Conservation (phyloP, 2,888 invertebrate species). For the Tipula helvola region DNA sequence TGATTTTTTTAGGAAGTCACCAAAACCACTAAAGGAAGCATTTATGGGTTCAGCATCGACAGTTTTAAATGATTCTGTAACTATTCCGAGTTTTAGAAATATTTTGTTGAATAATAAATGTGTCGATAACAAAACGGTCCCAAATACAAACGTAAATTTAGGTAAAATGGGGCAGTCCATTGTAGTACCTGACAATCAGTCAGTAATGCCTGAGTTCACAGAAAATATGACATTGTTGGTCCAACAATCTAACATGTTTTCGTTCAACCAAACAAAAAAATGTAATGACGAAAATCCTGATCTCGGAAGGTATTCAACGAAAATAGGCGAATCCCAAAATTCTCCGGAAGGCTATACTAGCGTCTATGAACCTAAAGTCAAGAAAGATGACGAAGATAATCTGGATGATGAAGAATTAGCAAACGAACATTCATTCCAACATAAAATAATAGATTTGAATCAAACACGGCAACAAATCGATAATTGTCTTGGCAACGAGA, state of each 20-base stretch:
- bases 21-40: background rate
- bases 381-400: background rate
- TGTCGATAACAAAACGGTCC: background rate
- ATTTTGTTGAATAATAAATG: background rate
- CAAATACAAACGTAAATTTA: background rate
- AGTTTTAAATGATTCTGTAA: background rate
- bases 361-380: background rate
- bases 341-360: background rate
- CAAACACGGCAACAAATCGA: slow-evolving; percentile 22
- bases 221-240: background rate
- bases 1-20: background rate
- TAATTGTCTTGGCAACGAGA: slow-evolving; percentile 21
- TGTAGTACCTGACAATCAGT: background rate
- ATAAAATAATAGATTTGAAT: slow-evolving; percentile 15
- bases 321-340: background rate
- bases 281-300: slow-evolving; percentile 27
- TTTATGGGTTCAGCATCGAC: background rate
- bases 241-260: background rate
- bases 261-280: slow-evolving; percentile 23
- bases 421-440: slow-evolving; percentile 10
- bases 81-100: background rate
- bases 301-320: background rate
- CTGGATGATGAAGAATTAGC: slow-evolving; percentile 13
- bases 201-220: background rate
- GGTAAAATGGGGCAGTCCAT: background rate